phyloP scores from a whole-genome alignment of 2,113 vertebrate genomes.

The Pluvianellus socialis region DNA sequence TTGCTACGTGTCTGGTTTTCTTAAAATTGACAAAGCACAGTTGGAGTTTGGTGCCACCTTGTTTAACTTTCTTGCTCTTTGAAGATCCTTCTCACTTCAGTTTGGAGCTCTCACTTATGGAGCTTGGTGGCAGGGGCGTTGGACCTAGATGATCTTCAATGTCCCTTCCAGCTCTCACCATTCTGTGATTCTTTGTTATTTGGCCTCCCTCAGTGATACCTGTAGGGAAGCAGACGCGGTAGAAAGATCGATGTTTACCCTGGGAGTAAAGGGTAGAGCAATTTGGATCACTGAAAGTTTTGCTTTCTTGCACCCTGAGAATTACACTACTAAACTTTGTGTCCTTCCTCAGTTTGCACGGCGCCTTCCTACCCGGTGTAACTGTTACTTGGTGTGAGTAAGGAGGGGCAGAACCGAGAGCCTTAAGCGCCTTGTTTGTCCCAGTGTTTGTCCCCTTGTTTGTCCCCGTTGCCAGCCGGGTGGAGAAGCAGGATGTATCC shows the following conservation, averaged over 20 bases:
- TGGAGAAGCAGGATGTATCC: background rate
- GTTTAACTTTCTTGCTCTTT: background rate
- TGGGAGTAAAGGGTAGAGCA: background rate
- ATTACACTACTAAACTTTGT: background rate
- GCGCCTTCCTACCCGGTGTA: background rate
- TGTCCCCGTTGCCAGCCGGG: accelerated
- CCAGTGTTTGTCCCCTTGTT: too few species aligned
- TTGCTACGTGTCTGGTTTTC: background rate
- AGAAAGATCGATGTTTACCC: background rate
- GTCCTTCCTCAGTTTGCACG: background rate
- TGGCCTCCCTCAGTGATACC: background rate
- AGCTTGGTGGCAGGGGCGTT: background rate
- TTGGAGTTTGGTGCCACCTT: background rate
- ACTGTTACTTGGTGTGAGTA: background rate
- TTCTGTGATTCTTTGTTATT: background rate
- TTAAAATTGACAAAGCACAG: background rate
- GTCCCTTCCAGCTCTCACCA: background rate
- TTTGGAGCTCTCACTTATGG: background rate
- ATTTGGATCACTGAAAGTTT: background rate
- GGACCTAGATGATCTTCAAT: background rate
- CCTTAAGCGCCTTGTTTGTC: background rate
- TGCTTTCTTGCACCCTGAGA: background rate
- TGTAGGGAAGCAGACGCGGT: background rate
- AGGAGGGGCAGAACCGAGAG: accelerated
- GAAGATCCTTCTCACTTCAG: background rate